Base-by-base conservation (phyloP, 53 echinoderm and acorn worm genomes). In the Holothuria leucospilota region DNA sequence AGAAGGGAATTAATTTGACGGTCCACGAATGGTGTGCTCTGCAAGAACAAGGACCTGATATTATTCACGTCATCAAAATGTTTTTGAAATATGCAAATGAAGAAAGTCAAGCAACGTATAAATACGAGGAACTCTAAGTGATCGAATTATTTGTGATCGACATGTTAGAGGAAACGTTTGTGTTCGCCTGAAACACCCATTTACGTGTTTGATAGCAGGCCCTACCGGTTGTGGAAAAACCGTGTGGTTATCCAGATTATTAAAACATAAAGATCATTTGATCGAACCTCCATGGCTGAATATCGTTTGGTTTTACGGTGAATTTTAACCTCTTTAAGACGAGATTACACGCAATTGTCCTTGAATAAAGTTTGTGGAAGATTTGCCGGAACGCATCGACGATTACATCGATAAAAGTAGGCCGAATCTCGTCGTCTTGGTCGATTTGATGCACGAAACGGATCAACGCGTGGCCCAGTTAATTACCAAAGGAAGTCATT, bases 271-370 rank as follows among this genome's bases (percentile, higher is more conserved):
- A 39, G 63, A 27, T 6, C 13, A 2, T 34, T 42, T 40, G 10
- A 63, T 82, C 39, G 20, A 63, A 38, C 52, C 18, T 2, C 38
- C 29, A 29, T 63, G 63, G 29, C 38, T 62, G 20, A 63, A 82
- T 20, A 29, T 82, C 18, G 63, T 82, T 29, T 87, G 87, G 87
- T 87, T 75, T 78, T 87, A 63, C 68, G 81, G 81, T 2, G 66
- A 82, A 82, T 87, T 39, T 66, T 81, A 87, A 63, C 29, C 53
- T 20, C 26, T 63, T 16, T 62, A 71, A 20, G 29, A 15, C 24
- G 71, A 85, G 23, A 20, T 85, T 20, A 46, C 39, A 12, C 29
- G 42, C 20, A 56, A 5, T 42, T 16, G 63, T 71, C 51, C 70
- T 5, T 2, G 40, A 40, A 18, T 85, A 12, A 70, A 23, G 29